Percentiles rank a stretch among this genome's conserved stretches.
These are phyloP conservation scores for Spongilla lacustris DNA, from an alignment of 37 sponge, comb jelly and placozoan genomes.

Conservation along the genomic window DNA sequence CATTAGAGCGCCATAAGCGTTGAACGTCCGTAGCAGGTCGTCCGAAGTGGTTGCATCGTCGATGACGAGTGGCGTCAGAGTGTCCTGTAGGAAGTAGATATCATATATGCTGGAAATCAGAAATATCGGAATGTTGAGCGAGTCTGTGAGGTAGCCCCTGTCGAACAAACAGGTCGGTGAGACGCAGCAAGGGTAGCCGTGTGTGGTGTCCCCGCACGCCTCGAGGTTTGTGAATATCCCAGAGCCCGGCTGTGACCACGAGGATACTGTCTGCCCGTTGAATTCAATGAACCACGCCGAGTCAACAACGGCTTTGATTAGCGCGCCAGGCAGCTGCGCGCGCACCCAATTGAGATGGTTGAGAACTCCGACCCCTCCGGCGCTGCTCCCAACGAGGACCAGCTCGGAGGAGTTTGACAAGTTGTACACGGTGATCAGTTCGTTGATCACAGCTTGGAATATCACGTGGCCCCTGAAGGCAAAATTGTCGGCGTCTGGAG, in stretches of 20 bases:
- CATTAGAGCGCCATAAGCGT: slow-evolving; percentile 56
- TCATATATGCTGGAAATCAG: slow-evolving; percentile 69
- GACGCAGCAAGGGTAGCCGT: slow-evolving; percentile 70
- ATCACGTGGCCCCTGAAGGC: slow-evolving; percentile 51
- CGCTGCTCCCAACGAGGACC: slow-evolving; percentile 69
- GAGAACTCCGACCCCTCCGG: slow-evolving; percentile 71
- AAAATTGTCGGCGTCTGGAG: slow-evolving; percentile 22
- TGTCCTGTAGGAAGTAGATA: slow-evolving; percentile 44
- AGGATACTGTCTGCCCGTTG: neutral
- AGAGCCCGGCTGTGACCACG: slow-evolving; percentile 9
- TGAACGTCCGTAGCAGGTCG: slow-evolving; percentile 32
- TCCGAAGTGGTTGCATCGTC: neutral
- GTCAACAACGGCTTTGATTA: slow-evolving; percentile 52
- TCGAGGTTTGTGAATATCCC: neutral
- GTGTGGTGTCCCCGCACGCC: slow-evolving; percentile 35
- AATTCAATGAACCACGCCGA: slow-evolving; percentile 76
- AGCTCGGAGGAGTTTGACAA: slow-evolving; percentile 39
- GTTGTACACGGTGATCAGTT: slow-evolving; percentile 18
- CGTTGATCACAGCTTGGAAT: slow-evolving; percentile 39
- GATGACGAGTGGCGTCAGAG: neutral
- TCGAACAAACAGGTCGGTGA: slow-evolving; percentile 59
- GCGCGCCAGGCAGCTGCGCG: neutral
- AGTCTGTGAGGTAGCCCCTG: slow-evolving; percentile 7
- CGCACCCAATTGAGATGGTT: slow-evolving; percentile 51
- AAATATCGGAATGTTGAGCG: slow-evolving; percentile 31